phyloP scores from a whole-genome alignment of 2,113 vertebrate genomes.

The Crotalus tigris region DNA sequence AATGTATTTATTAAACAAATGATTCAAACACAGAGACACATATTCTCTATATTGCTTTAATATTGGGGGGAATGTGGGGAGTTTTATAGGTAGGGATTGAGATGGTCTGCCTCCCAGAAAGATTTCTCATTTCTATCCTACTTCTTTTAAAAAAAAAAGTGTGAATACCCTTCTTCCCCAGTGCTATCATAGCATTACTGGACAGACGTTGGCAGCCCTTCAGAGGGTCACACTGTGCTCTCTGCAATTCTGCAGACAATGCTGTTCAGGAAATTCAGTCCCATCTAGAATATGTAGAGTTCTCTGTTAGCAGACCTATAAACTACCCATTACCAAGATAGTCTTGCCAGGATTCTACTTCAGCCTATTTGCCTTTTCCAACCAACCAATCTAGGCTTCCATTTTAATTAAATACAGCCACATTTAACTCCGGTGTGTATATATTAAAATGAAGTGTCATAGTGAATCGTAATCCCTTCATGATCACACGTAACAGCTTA shows the following conservation, averaged over 20 bases:
- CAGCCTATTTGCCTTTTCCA: background rate
- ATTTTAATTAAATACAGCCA: background rate
- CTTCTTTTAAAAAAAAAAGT: background rate
- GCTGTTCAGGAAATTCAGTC: background rate
- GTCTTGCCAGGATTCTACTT: background rate
- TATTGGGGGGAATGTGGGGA: background rate
- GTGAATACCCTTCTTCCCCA: background rate
- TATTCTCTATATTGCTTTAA: background rate
- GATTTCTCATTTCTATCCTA: background rate
- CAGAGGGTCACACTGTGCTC: background rate
- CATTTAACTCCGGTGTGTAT: background rate
- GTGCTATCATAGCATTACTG: background rate
- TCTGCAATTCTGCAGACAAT: background rate
- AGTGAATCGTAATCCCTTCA: background rate
- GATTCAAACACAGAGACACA: background rate
- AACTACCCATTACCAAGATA: background rate
- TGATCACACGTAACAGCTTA: background rate
- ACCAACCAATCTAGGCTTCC: background rate
- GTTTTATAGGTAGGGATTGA: background rate
- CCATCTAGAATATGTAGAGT: background rate
- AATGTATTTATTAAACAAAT: background rate
- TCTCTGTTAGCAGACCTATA: background rate
- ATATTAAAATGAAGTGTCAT: background rate
- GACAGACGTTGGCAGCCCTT: background rate
- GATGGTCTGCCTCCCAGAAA: background rate